Conservation (phyloP, 2,888 invertebrate genomes). For the Bombyx huttoni region DNA sequence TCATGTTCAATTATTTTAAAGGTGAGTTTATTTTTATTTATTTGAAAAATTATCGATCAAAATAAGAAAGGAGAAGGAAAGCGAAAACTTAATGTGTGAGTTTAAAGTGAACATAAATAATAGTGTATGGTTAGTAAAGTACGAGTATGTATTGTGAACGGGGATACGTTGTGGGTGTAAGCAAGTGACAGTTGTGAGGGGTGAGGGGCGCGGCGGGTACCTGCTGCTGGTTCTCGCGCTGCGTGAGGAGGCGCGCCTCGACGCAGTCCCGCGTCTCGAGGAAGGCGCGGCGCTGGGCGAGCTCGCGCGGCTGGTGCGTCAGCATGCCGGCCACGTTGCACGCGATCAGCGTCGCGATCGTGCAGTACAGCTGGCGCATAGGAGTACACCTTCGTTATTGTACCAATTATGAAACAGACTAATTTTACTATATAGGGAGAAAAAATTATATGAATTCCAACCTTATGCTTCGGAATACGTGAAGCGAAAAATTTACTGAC, state of each 20-base stretch:
- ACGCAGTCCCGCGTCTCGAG: conserved; percentile 95
- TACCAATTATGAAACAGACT: no score
- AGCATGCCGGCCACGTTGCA: conserved; percentile 89
- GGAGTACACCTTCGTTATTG: neutral
- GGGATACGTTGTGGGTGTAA: no score
- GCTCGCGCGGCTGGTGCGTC: conserved; percentile 92
- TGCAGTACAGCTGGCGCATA: conserved; percentile 75
- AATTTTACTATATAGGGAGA: no score
- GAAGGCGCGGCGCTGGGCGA: conserved; percentile 92
- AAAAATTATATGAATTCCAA: no score
- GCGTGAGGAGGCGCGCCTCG: conserved; percentile 89
- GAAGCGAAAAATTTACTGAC: no score
- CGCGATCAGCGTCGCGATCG: conserved; percentile 79
- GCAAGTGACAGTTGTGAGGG: neutral
- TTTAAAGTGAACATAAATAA: neutral
- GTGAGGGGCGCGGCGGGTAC: conserved; percentile 52
- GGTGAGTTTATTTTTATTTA: no score
- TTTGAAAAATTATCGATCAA: neutral
- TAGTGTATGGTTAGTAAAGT: neutral
- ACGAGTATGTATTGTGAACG: no score
- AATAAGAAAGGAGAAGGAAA: no score
- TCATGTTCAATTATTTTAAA: no score
- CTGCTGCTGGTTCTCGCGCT: conserved; percentile 96
- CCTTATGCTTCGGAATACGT: no score
- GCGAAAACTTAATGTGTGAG: neutral